These are phyloP conservation scores for Pseudochromis fuscus DNA, from an alignment of 2,797 vertebrate species.

Conservation along the genomic window DNA sequence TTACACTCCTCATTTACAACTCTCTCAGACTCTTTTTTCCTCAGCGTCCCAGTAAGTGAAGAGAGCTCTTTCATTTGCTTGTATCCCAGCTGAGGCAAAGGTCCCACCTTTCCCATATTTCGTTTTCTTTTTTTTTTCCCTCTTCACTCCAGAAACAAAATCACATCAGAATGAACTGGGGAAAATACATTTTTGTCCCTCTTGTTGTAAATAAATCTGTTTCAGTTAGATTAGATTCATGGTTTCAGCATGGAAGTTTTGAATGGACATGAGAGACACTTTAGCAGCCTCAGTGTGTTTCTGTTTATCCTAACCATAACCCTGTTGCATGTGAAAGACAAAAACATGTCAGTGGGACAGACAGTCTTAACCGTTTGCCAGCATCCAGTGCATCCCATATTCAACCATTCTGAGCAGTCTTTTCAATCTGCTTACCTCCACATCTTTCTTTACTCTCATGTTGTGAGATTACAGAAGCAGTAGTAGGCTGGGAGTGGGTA, in stretches of 20 bases:
- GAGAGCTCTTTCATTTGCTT: conserved; percentile 64
- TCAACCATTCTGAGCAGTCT: background rate
- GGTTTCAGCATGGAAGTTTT: no score
- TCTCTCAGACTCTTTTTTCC: conserved; percentile 50
- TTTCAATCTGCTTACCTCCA: conserved; percentile 11
- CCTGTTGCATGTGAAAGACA: background rate
- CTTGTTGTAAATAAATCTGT: conserved; percentile 15
- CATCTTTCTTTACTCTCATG: conserved; percentile 4
- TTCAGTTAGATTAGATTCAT: no score
- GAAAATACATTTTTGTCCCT: conserved; percentile 5
- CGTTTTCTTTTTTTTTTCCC: background rate
- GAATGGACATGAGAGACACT: no score
- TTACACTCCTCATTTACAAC: conserved; percentile 63
- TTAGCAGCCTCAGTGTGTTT: background rate
- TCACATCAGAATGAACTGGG: conserved; percentile 18
- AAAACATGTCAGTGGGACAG: no score
- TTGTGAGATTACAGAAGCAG: conserved; percentile 39
- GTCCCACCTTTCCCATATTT: conserved; percentile 66
- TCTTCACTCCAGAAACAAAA: conserved; percentile 30
- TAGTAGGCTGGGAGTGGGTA: conserved; percentile 28
- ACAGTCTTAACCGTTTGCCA: no score
- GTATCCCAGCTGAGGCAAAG: conserved; percentile 56
- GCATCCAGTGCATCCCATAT: background rate
- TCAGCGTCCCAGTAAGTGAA: conserved; percentile 45
- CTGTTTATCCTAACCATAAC: no score